These are phyloP conservation scores for Dryobota labecula DNA, from an alignment of 2,888 invertebrate species.

Conservation along the genomic window DNA sequence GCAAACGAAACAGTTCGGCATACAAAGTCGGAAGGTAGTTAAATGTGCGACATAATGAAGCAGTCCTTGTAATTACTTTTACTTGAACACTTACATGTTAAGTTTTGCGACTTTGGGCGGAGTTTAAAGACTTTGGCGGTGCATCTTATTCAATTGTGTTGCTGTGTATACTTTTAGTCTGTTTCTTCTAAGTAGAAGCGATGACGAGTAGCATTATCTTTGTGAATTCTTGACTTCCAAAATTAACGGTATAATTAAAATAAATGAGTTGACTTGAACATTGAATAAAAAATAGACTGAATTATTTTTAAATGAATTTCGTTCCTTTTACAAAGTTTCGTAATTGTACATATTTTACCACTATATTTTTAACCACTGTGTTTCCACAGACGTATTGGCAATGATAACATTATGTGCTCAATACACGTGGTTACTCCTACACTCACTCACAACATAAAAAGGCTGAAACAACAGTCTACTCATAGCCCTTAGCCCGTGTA, in stretches of 20 bases:
- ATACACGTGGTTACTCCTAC: background rate
- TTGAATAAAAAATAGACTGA: background rate
- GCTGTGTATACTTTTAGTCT: background rate
- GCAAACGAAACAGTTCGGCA: constrained; percentile 55
- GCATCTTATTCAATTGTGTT: constrained; percentile 28
- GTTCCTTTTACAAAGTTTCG: background rate
- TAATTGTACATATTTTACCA: background rate
- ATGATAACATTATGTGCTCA: background rate
- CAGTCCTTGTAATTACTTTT: constrained; percentile 50
- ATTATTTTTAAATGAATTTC: background rate
- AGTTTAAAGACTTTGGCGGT: constrained; percentile 25
- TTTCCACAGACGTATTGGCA: background rate
- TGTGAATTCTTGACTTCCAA: background rate
- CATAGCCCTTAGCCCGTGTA: background rate
- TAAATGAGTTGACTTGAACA: background rate
- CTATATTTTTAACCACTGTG: background rate
- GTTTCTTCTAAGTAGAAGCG: background rate
- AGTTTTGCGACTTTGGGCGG: constrained; percentile 21
- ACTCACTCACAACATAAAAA: background rate
- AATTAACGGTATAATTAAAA: background rate
- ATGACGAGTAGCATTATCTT: background rate
- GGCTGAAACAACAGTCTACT: constrained; percentile 5
- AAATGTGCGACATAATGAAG: constrained; percentile 53
- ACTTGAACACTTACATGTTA: constrained; percentile 48
- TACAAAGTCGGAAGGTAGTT: constrained; percentile 47